A percentile compares a stretch with the other conserved stretches of the same genome.
Conservation (phyloP, 1,140 invertebrate genomes). For the Cecropterus lyciades region DNA sequence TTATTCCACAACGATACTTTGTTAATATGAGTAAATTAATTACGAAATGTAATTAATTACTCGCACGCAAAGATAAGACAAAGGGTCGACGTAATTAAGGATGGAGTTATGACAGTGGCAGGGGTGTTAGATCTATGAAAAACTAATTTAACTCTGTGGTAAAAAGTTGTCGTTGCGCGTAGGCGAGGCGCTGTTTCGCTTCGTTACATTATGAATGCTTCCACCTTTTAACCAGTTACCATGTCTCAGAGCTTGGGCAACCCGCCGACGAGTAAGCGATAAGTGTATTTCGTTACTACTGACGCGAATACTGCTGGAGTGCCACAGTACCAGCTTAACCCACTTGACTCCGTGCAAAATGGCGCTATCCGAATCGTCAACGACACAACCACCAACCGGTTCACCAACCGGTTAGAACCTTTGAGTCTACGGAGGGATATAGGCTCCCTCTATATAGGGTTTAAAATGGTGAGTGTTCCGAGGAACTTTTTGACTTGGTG, state of each 20-base stretch:
- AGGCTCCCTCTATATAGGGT: too few species aligned
- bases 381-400: too few species aligned
- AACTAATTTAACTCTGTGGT: slow-evolving; percentile 72
- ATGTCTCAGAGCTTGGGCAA: slow-evolving; percentile 44
- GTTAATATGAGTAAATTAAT: slow-evolving; percentile 71
- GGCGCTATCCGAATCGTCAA: too few species aligned
- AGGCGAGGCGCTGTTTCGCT: slow-evolving; percentile 37
- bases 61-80: slow-evolving; percentile 69
- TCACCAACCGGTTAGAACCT: too few species aligned
- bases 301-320: too few species aligned
- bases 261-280: not conserved
- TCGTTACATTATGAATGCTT: slow-evolving; percentile 59
- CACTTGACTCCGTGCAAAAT: too few species aligned
- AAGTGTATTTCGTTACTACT: too few species aligned
- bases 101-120: slow-evolving; percentile 54
- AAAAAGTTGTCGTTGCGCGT: slow-evolving; percentile 51
- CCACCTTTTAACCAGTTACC: slow-evolving; percentile 32
- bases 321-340: too few species aligned
- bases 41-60: slow-evolving; percentile 74
- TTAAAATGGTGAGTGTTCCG: too few species aligned
- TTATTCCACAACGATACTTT: slow-evolving; percentile 59
- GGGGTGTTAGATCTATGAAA: slow-evolving; percentile 55
- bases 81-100: slow-evolving; percentile 61
- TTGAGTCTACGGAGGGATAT: too few species aligned
- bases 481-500: too few species aligned